phyloP scores from a whole-genome alignment of 1,140 invertebrate genomes.

The Neodiprion pinetum region DNA sequence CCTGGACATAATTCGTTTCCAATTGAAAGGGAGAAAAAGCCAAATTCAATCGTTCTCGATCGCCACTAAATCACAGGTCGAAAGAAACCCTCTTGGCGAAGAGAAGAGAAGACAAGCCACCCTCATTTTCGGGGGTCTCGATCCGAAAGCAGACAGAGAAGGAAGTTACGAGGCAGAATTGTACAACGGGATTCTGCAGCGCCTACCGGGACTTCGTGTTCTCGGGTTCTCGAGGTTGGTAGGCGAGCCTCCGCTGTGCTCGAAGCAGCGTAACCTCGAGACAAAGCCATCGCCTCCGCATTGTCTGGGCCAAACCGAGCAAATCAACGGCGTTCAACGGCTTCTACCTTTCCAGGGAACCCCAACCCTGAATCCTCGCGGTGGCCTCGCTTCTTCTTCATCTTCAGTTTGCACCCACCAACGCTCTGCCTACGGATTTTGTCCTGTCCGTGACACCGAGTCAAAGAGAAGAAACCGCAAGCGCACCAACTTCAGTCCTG shows the following conservation, averaged over 20 bases:
- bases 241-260: conserved; percentile 15
- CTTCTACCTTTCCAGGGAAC: conserved; percentile 18
- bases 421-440: background rate
- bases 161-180: background rate
- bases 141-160: background rate
- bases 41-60: background rate
- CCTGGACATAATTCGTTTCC: background rate
- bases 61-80: too few species aligned
- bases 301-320: conserved; percentile 51
- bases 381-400: background rate
- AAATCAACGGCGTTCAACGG: conserved; percentile 47
- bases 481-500: background rate
- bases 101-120: background rate
- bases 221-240: background rate
- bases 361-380: background rate
- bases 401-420: background rate
- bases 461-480: background rate
- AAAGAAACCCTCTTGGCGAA: background rate
- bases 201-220: background rate
- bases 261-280: conserved; percentile 49
- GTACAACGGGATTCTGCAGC: background rate
- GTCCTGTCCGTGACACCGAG: background rate
- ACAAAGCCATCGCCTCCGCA: conserved; percentile 51
- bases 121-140: background rate
- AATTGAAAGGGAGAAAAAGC: background rate